Conservation (phyloP, 2,797 vertebrate genomes). For the Sciaenops ocellatus region DNA sequence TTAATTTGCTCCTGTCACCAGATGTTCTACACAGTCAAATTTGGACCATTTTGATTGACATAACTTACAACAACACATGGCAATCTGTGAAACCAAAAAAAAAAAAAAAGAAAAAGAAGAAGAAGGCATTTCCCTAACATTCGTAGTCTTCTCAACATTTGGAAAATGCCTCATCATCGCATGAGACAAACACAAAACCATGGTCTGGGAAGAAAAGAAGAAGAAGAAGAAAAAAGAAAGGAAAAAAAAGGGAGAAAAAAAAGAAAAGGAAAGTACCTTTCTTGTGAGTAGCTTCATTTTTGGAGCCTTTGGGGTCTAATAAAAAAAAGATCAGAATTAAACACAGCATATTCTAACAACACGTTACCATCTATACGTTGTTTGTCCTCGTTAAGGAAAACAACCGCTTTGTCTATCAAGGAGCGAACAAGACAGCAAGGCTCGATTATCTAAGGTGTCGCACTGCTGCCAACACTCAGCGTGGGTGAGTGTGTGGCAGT, state of each 20-base stretch:
- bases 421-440: conserved; percentile 84
- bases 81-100: conserved; percentile 19
- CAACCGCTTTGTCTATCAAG: conserved; percentile 79
- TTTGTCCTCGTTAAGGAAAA: conserved; percentile 84
- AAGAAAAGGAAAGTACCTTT: conserved; percentile 88
- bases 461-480: conserved; percentile 85
- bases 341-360: conserved; percentile 87
- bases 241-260: conserved; percentile 40
- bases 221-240: conserved; percentile 32
- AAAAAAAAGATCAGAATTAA: conserved; percentile 91
- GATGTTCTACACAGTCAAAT: conserved; percentile 28
- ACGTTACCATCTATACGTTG: conserved; percentile 77
- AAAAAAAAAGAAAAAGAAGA: neutral
- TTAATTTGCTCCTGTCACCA: conserved; percentile 31
- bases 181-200: conserved; percentile 59
- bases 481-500: conserved; percentile 80
- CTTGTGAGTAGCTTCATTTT: conserved; percentile 90
- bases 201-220: conserved; percentile 59
- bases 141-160: conserved; percentile 33
- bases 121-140: conserved; percentile 36
- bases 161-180: conserved; percentile 48
- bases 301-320: conserved; percentile 91
- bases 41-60: conserved; percentile 17
- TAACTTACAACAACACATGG: conserved; percentile 37
- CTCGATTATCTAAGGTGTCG: conserved; percentile 78